These are phyloP conservation scores for Aurelia sp. DNA, from an alignment of 30 jellyfish, hydroid and myxozoan genomes.

Conservation along the genomic window DNA sequence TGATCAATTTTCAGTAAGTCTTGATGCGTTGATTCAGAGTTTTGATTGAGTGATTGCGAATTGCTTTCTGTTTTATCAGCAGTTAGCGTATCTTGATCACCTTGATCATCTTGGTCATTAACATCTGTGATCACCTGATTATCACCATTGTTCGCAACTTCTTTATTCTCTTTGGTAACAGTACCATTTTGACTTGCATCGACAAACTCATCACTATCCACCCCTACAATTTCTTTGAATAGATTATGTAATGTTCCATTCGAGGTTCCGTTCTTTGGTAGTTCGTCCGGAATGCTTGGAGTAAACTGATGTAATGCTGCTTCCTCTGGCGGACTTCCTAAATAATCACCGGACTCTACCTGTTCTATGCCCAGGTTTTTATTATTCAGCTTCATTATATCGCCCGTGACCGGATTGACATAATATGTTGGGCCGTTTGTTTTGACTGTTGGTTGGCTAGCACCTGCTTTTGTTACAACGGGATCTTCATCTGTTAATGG, in stretches of 20 bases:
- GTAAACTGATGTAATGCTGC: slow-evolving; percentile 33
- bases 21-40: slow-evolving; percentile 3
- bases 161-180: neutral
- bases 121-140: neutral
- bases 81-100: neutral
- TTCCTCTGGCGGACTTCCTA: slow-evolving; percentile 45
- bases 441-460: neutral
- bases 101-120: neutral
- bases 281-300: slow-evolving; percentile 42
- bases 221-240: slow-evolving; percentile 24
- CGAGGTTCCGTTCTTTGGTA: neutral
- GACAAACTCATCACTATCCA: neutral
- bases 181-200: neutral
- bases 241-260: slow-evolving; percentile 30
- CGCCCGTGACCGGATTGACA: slow-evolving; percentile 43
- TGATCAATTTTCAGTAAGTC: neutral
- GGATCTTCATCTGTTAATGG: slow-evolving; percentile 23
- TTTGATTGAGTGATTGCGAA: slow-evolving; percentile 10
- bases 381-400: slow-evolving; percentile 54
- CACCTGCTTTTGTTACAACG: neutral
- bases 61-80: neutral
- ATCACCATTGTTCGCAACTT: no score
- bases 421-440: neutral
- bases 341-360: slow-evolving; percentile 68
- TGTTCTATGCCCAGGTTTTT: slow-evolving; percentile 23